phyloP scores from a whole-genome alignment of 2,797 vertebrate species.

The Sarcophilus harrisii region DNA sequence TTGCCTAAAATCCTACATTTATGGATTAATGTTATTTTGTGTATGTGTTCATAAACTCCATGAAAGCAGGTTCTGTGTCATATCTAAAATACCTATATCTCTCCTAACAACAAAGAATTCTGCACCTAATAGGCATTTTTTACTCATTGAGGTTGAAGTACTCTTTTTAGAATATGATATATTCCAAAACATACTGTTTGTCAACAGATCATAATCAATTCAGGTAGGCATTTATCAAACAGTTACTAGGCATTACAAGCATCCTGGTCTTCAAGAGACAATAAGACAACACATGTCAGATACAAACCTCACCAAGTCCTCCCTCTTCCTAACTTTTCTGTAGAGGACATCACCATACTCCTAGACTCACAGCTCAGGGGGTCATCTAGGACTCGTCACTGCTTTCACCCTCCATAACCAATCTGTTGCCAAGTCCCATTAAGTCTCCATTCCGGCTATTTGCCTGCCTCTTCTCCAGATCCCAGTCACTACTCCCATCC shows the following conservation, averaged over 20 bases:
- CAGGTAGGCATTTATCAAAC: neutral
- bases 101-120: neutral
- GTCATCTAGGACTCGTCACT: neutral
- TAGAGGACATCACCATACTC: neutral
- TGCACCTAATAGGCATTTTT: neutral
- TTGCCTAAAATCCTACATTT: neutral
- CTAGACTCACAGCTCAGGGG: neutral
- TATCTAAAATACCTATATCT: neutral
- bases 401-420: neutral
- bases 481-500: neutral
- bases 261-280: neutral
- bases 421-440: neutral
- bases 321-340: neutral
- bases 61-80: neutral
- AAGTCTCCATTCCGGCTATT: conserved; percentile 25
- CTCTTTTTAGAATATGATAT: neutral
- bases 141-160: neutral
- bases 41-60: neutral
- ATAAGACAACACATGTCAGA: neutral
- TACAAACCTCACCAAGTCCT: neutral
- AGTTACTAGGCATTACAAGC: neutral
- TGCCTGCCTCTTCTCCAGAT: neutral
- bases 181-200: neutral
- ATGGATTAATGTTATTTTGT: neutral
- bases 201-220: neutral